Percentiles rank a stretch among this genome's conserved stretches.
These are phyloP conservation scores for Leptonema lineaticorne DNA, from an alignment of 1,140 invertebrate genomes.

Conservation along the genomic window DNA sequence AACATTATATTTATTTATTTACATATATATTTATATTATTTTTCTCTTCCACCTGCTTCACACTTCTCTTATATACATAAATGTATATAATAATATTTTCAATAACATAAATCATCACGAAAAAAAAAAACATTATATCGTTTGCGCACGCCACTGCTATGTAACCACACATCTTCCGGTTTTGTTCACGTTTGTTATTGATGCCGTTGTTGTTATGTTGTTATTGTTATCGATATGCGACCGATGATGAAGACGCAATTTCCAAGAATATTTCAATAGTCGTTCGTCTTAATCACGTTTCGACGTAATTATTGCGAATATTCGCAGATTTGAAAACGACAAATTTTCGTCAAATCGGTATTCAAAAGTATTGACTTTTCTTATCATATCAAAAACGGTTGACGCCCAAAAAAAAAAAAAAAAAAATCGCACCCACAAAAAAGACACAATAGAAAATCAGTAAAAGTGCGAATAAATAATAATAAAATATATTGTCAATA, in stretches of 20 bases:
- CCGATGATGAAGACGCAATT: too few relatives aligned
- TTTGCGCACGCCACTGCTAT: neutral
- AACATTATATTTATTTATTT: constrained; percentile 16
- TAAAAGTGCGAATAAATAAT: neutral
- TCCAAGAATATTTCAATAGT: too few relatives aligned
- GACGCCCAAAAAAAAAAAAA: neutral
- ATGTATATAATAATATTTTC: neutral
- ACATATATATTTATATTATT: neutral
- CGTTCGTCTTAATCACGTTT: too few relatives aligned
- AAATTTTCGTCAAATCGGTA: too few relatives aligned
- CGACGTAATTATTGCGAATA: too few relatives aligned
- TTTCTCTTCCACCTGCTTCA: too few relatives aligned
- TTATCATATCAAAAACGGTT: constrained; percentile 5
- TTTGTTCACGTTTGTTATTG: neutral
- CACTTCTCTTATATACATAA: neutral
- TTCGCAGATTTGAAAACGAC: too few relatives aligned
- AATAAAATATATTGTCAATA: too few relatives aligned
- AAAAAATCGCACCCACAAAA: neutral
- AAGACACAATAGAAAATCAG: neutral
- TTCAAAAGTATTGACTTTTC: constrained; percentile 23
- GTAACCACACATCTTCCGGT: neutral
- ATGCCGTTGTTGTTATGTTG: neutral
- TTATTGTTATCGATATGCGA: too few relatives aligned
- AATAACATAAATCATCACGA: constrained; percentile 14
- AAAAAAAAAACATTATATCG: too few relatives aligned